Evolutionary conservation across 1,140 invertebrate genomes (phyloP), one percentile per base, ranked within the genome.

Genomic region (Plectrocnemia conspersa): DNA sequence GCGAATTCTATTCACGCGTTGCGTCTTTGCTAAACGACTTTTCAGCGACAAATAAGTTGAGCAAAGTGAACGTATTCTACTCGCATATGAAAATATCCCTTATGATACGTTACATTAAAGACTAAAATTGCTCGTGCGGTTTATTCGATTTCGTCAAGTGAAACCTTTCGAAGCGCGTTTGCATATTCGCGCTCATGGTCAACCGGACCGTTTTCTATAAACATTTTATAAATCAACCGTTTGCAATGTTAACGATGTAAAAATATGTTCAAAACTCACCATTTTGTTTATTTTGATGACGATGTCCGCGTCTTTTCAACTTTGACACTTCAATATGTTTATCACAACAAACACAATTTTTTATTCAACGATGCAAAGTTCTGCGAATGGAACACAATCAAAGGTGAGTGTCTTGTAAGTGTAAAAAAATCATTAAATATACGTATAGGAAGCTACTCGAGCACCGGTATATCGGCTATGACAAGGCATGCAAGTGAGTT

Each of bases 141-240:
- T 19, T 44, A 44, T 19, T 18, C 21, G 16, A 29, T 47, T 47
- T 47, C 27, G 44, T 47, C 24, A 18, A 23, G 44, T 25, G 44
- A 47, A 47, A 47, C 44, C 27, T 29, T 15, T 25, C 23, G 23
- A 29, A 23, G 23, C 44, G 15, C 24, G 44, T 29, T 47, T 25
- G 44, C 44, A 47, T 25, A 47, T 47, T 24, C 44, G 44, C 44
- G 44, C 44, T 25, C 44, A 47, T 22, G 44, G 44, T 25, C 44
- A 47, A 47, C 44, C 9, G n/a, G 44, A 15, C 18, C 11, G 18
- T 38, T 13, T 7, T 10, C n/a, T n/a, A n/a, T 7, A 29, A 7
- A 29, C 27, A 29, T 7, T 29, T n/a, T n/a, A n/a, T n/a, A n/a
- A n/a, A n/a, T n/a, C n/a, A n/a, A n/a, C n/a, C n/a, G n/a, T n/a